These are phyloP conservation scores for Adelognathus sp. DNA, from an alignment of 2,888 invertebrate species.

Conservation along the genomic window DNA sequence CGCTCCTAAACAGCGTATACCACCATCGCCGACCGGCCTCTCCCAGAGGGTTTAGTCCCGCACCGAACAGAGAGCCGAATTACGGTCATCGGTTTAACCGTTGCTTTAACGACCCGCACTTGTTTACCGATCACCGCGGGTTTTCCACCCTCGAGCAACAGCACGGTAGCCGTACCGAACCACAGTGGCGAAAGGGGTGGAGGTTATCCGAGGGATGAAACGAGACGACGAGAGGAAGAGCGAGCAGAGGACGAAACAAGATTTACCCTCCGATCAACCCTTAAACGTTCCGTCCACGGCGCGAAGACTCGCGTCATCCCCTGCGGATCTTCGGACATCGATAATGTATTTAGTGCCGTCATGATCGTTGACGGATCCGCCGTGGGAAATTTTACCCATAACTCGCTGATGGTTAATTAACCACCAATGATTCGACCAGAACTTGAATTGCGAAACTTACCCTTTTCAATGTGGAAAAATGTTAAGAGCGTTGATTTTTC, in stretches of 20 bases:
- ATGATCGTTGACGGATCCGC: slow-evolving; percentile 40
- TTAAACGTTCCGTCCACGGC: slow-evolving; percentile 43
- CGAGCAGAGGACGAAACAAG: slow-evolving; percentile 20
- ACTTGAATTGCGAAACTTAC: no score
- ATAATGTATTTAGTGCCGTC: slow-evolving; percentile 53
- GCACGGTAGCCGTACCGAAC: no score
- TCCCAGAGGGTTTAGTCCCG: slow-evolving; percentile 48
- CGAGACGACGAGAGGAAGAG: slow-evolving; percentile 22
- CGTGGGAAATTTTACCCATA: slow-evolving; percentile 8
- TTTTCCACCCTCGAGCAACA: slow-evolving; percentile 67
- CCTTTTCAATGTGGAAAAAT: no score
- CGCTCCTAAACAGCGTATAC: slow-evolving; percentile 71
- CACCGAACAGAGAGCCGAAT: slow-evolving; percentile 59
- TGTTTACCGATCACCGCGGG: slow-evolving; percentile 75
- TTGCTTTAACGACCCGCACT: slow-evolving; percentile 76
- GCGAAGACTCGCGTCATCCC: background rate
- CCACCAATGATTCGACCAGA: background rate
- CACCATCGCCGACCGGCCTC: slow-evolving; percentile 56
- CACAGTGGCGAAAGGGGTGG: slow-evolving; percentile 19
- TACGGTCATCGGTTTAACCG: slow-evolving; percentile 75
- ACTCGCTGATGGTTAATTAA: background rate
- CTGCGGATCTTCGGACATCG: slow-evolving; percentile 43
- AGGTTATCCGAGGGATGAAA: slow-evolving; percentile 21
- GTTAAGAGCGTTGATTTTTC: no score
- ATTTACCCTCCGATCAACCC: slow-evolving; percentile 50